Evolutionary conservation across 2,888 invertebrate species (phyloP).

Genomic region (Drosophila kanekoi): DNA sequence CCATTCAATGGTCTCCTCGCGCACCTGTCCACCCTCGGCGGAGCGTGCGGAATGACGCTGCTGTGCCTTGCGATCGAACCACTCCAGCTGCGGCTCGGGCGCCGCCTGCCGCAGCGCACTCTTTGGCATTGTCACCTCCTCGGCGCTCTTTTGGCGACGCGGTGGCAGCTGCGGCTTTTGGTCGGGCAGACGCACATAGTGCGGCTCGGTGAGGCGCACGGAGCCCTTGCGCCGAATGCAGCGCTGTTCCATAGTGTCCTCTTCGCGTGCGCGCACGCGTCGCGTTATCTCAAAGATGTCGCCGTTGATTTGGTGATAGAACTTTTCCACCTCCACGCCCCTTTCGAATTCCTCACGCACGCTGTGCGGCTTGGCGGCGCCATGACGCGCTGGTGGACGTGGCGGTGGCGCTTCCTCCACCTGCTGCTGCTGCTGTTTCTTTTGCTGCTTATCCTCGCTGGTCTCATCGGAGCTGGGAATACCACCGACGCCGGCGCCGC

Average conservation of each 20-base stretch:
- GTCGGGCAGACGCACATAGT: slow-evolving; percentile 66
- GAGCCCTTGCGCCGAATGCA: slow-evolving; percentile 83
- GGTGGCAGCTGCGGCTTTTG: slow-evolving; percentile 66
- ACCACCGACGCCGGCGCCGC: slow-evolving; percentile 45
- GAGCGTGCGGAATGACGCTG: slow-evolving; percentile 85
- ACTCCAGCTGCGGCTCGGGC: slow-evolving; percentile 81
- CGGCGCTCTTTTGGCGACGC: slow-evolving; percentile 66
- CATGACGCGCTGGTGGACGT: slow-evolving; percentile 72
- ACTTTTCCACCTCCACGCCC: slow-evolving; percentile 85
- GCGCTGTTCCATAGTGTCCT: slow-evolving; percentile 84
- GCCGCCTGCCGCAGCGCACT: slow-evolving; percentile 70
- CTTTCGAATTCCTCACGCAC: slow-evolving; percentile 83
- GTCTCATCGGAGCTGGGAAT: slow-evolving; percentile 67
- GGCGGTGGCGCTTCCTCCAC: slow-evolving; percentile 64
- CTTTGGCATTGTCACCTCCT: slow-evolving; percentile 74
- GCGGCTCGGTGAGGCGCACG: slow-evolving; percentile 71
- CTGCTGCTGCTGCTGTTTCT: slow-evolving; percentile 45
- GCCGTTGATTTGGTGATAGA: slow-evolving; percentile 85
- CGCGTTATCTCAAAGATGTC: slow-evolving; percentile 85
- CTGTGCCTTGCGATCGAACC: slow-evolving; percentile 84
- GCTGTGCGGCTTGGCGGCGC: slow-evolving; percentile 45
- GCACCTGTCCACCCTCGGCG: slow-evolving; percentile 84
- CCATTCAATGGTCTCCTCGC: slow-evolving; percentile 85
- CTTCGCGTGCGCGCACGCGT: slow-evolving; percentile 83
- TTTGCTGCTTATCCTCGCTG: slow-evolving; percentile 69